phyloP scores from a whole-genome alignment of 2,888 invertebrate genomes.

The Graphium colonna region DNA sequence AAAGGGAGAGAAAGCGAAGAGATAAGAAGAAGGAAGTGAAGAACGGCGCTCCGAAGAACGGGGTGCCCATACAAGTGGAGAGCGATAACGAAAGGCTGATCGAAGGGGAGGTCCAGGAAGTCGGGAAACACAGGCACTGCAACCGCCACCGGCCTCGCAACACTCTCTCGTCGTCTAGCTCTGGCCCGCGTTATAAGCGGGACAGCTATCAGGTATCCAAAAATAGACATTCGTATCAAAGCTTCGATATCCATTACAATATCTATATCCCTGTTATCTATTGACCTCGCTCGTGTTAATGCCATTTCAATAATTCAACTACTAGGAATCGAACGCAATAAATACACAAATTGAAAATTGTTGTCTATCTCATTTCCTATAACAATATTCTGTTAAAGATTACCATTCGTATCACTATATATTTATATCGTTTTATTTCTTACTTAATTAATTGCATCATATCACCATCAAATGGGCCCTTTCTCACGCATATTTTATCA shows the following conservation, averaged over 20 bases:
- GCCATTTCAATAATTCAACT: not conserved
- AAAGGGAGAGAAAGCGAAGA: slow-evolving; percentile 67
- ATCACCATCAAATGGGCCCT: too few relatives aligned
- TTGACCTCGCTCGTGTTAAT: too few relatives aligned
- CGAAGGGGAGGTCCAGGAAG: slow-evolving; percentile 55
- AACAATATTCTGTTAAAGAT: too few relatives aligned
- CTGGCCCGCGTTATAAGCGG: slow-evolving; percentile 75
- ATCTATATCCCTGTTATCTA: too few relatives aligned
- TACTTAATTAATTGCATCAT: too few relatives aligned
- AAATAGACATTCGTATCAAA: not conserved
- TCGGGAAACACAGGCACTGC: slow-evolving; percentile 57
- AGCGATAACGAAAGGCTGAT: slow-evolving; percentile 72
- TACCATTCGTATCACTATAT: too few relatives aligned
- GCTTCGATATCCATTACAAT: too few relatives aligned
- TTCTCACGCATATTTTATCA: not conserved
- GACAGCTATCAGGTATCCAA: slow-evolving; percentile 74
- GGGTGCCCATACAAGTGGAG: slow-evolving; percentile 52
- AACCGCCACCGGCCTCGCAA: slow-evolving; percentile 60
- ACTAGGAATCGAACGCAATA: too few relatives aligned
- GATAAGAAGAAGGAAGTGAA: slow-evolving; percentile 67
- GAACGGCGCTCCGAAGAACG: slow-evolving; percentile 57
- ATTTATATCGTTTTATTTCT: too few relatives aligned
- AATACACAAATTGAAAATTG: too few relatives aligned
- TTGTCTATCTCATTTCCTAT: too few relatives aligned
- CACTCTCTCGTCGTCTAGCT: slow-evolving; percentile 66